These are phyloP conservation scores for Pangasius macronema DNA, from an alignment of 2,797 vertebrate species.

Conservation along the genomic window DNA sequence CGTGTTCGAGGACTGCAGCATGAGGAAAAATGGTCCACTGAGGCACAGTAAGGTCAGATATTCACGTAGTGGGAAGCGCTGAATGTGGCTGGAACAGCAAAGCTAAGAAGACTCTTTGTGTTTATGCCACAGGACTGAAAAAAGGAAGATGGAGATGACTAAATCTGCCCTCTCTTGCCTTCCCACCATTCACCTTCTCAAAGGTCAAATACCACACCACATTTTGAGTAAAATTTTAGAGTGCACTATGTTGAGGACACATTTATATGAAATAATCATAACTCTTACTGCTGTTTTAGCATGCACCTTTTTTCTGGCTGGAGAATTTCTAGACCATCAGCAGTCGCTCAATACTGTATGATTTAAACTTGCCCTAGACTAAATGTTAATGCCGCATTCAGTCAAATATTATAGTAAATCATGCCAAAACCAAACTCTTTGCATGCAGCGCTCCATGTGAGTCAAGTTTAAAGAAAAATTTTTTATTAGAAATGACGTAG, in stretches of 20 bases:
- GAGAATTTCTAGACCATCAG: neutral
- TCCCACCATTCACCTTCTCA: slow-evolving; percentile 24
- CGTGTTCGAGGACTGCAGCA: neutral
- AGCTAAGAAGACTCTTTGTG: slow-evolving; percentile 33
- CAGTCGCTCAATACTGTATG: neutral
- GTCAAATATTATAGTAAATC: slow-evolving; percentile 25
- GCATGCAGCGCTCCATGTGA: slow-evolving; percentile 47
- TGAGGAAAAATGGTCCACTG: slow-evolving; percentile 13
- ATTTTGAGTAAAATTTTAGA: slow-evolving; percentile 6
- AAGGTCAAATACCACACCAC: slow-evolving; percentile 7
- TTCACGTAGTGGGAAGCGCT: slow-evolving; percentile 37
- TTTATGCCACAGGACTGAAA: slow-evolving; percentile 26
- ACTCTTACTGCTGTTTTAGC: neutral
- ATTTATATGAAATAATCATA: neutral
- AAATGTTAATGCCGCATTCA: neutral
- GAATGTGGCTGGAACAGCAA: slow-evolving; percentile 39
- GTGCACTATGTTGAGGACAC: neutral
- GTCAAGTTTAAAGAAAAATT: slow-evolving; percentile 48
- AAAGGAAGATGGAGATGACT: neutral
- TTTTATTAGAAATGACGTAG: slow-evolving; percentile 62
- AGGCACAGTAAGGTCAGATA: neutral
- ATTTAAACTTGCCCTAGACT: slow-evolving; percentile 16
- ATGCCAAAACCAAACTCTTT: slow-evolving; percentile 8
- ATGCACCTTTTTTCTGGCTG: neutral
- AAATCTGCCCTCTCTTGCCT: slow-evolving; percentile 20